Conservation (phyloP, 2,113 vertebrate genomes). For the Ageneiosus marmoratus region DNA sequence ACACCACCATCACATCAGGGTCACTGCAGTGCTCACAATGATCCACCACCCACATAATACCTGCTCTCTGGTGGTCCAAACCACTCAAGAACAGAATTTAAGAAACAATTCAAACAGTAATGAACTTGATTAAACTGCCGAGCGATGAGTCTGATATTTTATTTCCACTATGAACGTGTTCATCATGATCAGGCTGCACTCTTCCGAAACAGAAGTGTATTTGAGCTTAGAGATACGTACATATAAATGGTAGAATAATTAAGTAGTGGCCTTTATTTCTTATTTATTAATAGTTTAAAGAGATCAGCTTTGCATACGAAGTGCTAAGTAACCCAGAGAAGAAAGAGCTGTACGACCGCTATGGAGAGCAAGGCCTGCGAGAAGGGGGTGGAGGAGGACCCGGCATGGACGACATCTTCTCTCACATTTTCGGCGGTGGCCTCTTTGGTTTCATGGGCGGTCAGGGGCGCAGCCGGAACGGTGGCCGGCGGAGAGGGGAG, state of each 20-base stretch:
- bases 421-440: slow-evolving; percentile 96
- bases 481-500: slow-evolving; percentile 94
- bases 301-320: slow-evolving; percentile 99
- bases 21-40: too few species aligned
- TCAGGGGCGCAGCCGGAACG: slow-evolving; percentile 89
- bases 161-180: too few species aligned
- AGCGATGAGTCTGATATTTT: not conserved
- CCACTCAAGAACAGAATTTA: not conserved
- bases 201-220: not conserved
- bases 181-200: not conserved
- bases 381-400: slow-evolving; percentile 92
- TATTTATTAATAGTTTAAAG: slow-evolving; percentile 84
- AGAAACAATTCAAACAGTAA: not conserved
- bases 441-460: slow-evolving; percentile 97
- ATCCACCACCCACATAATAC: too few species aligned
- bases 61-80: too few species aligned
- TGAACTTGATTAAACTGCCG: not conserved
- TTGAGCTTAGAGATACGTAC: not conserved
- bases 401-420: slow-evolving; percentile 99
- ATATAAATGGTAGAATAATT: not conserved
- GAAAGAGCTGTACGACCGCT: slow-evolving; percentile 93
- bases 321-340: slow-evolving; percentile 96
- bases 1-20: too few species aligned
- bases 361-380: slow-evolving; percentile 95
- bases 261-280: not conserved